Conservation (phyloP, 2,888 invertebrate genomes). For the Anticlea derivata region DNA sequence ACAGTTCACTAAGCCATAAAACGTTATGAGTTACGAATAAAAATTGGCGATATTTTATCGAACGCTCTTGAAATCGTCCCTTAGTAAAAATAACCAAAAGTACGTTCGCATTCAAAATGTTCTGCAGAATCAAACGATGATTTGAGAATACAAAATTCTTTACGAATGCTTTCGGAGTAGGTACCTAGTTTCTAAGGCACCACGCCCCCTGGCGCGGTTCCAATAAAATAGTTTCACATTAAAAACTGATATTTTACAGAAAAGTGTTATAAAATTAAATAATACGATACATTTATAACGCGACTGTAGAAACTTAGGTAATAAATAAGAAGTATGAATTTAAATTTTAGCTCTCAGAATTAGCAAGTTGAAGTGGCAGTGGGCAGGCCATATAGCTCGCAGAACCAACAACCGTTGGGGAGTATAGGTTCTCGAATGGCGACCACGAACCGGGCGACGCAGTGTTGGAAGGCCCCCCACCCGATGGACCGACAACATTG, state of each 20-base stretch:
- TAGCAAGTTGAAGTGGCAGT: too few species aligned
- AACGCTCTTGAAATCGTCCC: slow-evolving; percentile 3
- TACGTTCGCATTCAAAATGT: neutral
- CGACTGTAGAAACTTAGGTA: neutral
- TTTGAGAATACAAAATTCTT: neutral
- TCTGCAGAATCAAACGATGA: neutral
- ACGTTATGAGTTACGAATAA: slow-evolving; percentile 35
- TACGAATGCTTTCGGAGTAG: slow-evolving; percentile 26
- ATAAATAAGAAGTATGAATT: too few species aligned
- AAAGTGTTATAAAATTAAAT: neutral
- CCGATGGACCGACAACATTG: too few species aligned
- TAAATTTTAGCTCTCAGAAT: too few species aligned
- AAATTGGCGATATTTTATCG: slow-evolving; percentile 33
- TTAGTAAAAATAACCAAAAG: neutral
- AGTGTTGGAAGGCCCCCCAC: too few species aligned
- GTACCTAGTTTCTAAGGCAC: slow-evolving; percentile 8
- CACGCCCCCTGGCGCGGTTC: slow-evolving; percentile 18
- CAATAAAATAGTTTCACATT: slow-evolving; percentile 10
- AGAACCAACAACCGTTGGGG: too few species aligned
- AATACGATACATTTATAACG: neutral
- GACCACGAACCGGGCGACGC: too few species aligned
- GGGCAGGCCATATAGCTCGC: too few species aligned
- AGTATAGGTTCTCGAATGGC: too few species aligned
- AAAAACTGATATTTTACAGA: slow-evolving; percentile 4
- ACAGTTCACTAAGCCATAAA: slow-evolving; percentile 34